Evolutionary conservation across 2,888 invertebrate species (phyloP), one percentile per base, ranked within the genome.

Genomic region (Eledone cirrhosa): DNA sequence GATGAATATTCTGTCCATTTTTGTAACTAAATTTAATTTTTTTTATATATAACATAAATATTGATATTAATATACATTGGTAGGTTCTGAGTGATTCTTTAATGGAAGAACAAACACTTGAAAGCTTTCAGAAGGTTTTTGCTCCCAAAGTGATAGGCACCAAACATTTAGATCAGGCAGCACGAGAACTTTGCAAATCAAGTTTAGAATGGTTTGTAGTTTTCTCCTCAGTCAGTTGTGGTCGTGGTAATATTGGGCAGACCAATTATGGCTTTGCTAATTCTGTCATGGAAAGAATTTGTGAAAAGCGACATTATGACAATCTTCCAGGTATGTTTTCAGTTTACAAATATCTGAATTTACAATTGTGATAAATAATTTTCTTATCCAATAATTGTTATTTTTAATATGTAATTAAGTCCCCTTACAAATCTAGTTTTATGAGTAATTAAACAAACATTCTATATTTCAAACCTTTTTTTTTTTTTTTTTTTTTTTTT

Each of bases 221-320:
- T 80, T 99, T 98, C 93, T 99, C 99, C 63, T 97, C 97, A 69
- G 95, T 99, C 80, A 96, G 97, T 59, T 97, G 98, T 91, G 99
- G 99, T 22, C 94, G 98, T 85, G 99, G 99, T 81, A 98, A 99
- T 92, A 94, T 95, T 77, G 99, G 99, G 7, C 99, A 99, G 92
- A 94, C 95, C 81, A 99, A 99, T 92, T 99, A 99, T 90, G 99
- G 98, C 78, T 93, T 96, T 86, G 98, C 99, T 78, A 99, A 99
- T 92, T 97, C 98, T 0, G 95, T 95, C 72, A 99, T 99, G 98
- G 99, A 99, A 92, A 94, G 99, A 82, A 94, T 98, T 82, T 95
- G 95, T 90, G 98, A 97, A 92, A 93, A 93, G 81, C 94, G 97
- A 79, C 95, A 94, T 91, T 93, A 92, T 65, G 94, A 94, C 87